These are phyloP conservation scores for Musca vetustissima DNA, from an alignment of 1,140 invertebrate species.

Conservation along the genomic window DNA sequence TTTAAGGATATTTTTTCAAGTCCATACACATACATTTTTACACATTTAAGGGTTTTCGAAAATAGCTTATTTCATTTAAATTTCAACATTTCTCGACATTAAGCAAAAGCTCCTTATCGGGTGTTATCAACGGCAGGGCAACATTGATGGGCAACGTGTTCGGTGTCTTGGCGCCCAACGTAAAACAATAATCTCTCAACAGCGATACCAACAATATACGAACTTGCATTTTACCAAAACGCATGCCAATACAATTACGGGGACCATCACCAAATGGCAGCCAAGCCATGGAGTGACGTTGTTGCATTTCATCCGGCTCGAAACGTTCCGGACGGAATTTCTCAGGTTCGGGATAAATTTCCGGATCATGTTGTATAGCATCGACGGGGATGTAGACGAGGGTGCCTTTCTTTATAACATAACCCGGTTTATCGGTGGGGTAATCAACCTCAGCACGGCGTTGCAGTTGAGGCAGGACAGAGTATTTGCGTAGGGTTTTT, in stretches of 20 bases:
- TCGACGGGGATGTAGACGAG: slow-evolving; percentile 59
- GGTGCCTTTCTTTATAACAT: slow-evolving; percentile 46
- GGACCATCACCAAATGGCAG: slow-evolving; percentile 61
- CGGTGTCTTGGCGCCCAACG: slow-evolving; percentile 27
- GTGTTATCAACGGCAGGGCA: not conserved
- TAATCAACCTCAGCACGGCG: slow-evolving; percentile 51
- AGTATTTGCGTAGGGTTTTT: no score
- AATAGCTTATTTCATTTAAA: no score
- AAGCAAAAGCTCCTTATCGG: no score
- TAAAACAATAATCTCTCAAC: slow-evolving; percentile 41
- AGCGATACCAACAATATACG: slow-evolving; percentile 47
- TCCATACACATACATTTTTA: no score
- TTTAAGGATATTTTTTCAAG: no score
- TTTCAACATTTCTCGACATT: no score
- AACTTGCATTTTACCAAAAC: slow-evolving; percentile 53
- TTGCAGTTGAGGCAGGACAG: no score
- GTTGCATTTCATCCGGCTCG: slow-evolving; percentile 47
- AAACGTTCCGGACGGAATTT: slow-evolving; percentile 62
- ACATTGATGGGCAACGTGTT: not conserved
- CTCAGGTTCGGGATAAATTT: slow-evolving; percentile 61
- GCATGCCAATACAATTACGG: slow-evolving; percentile 56
- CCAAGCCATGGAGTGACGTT: slow-evolving; percentile 55
- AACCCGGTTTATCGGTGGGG: slow-evolving; percentile 46
- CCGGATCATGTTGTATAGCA: slow-evolving; percentile 61
- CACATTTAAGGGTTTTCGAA: no score